These are phyloP conservation scores for Porites lobata DNA, from an alignment of 92 coral and sea anemone species.

Conservation along the genomic window DNA sequence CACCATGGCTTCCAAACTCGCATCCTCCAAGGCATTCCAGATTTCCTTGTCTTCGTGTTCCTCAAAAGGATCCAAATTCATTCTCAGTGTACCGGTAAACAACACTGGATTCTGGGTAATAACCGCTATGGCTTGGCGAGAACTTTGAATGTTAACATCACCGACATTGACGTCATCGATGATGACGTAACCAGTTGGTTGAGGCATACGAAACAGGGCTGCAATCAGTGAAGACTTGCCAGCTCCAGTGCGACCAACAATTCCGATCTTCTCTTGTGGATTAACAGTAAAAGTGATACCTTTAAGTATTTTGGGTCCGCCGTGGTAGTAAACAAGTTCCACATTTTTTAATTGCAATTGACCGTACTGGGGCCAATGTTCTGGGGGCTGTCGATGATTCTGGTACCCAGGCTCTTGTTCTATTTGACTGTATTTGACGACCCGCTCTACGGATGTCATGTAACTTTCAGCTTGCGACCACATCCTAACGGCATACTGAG, in stretches of 20 bases:
- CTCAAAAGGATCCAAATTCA: conserved; percentile 42
- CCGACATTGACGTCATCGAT: conserved; percentile 25
- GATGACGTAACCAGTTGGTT: conserved; percentile 30
- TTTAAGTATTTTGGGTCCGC: conserved; percentile 20
- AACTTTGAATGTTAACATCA: conserved; percentile 21
- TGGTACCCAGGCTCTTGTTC: conserved; percentile 6
- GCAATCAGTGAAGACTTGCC: conserved; percentile 39
- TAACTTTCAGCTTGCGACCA: background rate
- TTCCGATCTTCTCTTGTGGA: conserved; percentile 19
- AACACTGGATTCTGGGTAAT: conserved; percentile 40
- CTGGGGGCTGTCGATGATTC: background rate
- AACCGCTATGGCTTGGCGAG: conserved; percentile 36
- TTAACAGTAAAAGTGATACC: background rate
- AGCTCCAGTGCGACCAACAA: conserved; percentile 50
- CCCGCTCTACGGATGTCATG: conserved; percentile 21
- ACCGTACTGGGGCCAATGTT: conserved; percentile 19
- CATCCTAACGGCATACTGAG: background rate
- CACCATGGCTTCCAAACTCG: conserved; percentile 12
- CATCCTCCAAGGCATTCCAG: conserved; percentile 30
- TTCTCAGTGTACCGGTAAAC: conserved; percentile 32
- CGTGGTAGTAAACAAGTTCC: conserved; percentile 11
- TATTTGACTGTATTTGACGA: background rate
- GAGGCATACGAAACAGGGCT: conserved; percentile 46
- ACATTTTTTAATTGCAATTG: background rate
- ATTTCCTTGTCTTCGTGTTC: conserved; percentile 26